phyloP scores from a whole-genome alignment of 2,888 invertebrate genomes.

The Epinotia demarniana region DNA sequence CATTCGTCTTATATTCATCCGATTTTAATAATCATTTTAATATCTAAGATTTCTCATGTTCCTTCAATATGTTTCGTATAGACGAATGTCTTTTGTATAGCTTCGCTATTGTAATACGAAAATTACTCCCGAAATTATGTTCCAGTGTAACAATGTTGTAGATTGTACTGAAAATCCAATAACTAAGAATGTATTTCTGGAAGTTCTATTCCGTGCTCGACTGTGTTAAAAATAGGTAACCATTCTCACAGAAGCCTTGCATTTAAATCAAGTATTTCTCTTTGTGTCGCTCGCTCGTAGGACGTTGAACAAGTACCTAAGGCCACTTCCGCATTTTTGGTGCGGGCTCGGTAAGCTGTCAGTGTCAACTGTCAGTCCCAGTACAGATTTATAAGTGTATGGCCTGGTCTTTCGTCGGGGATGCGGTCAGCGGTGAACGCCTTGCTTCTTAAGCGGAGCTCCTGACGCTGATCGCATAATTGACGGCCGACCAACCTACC shows the following conservation, averaged over 20 bases:
- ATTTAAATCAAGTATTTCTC: neutral
- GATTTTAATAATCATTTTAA: neutral
- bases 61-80: slow-evolving; percentile 10
- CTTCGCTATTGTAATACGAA: neutral
- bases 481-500: too few relatives aligned
- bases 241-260: neutral
- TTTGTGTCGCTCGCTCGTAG: neutral
- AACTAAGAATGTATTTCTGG: neutral
- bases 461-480: too few relatives aligned
- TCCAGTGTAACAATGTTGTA: slow-evolving; percentile 2
- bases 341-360: too few relatives aligned
- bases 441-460: too few relatives aligned
- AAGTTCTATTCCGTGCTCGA: neutral
- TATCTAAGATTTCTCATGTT: neutral
- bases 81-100: neutral
- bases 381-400: too few relatives aligned
- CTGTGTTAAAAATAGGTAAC: neutral
- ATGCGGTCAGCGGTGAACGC: too few relatives aligned
- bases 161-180: neutral
- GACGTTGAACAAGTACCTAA: too few relatives aligned
- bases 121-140: neutral
- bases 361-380: too few relatives aligned
- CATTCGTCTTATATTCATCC: neutral
- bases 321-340: too few relatives aligned
- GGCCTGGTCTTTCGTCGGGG: too few relatives aligned